Percentiles rank a stretch among this genome's conserved stretches.
phyloP scores from a whole-genome alignment of 2,888 invertebrate genomes.

The Limenitis camilla region DNA sequence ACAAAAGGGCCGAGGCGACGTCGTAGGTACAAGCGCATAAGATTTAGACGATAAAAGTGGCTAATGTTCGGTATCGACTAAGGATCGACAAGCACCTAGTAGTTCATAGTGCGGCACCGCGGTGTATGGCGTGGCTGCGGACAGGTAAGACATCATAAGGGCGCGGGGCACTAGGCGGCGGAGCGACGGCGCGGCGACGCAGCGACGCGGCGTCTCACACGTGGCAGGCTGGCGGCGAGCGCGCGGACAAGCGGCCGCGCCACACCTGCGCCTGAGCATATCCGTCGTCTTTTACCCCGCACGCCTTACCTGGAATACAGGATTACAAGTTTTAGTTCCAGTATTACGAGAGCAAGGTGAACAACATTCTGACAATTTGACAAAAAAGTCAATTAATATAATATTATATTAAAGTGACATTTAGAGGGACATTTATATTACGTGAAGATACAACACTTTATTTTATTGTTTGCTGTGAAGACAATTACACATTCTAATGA shows the following conservation, averaged over 20 bases:
- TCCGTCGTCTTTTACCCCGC: conserved; percentile 34
- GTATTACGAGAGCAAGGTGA: too few relatives aligned
- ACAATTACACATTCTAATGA: conserved; percentile 11
- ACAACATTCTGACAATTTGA: too few relatives aligned
- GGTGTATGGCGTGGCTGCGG: conserved; percentile 1
- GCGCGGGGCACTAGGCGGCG: conserved; percentile 6
- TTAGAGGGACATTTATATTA: too few relatives aligned
- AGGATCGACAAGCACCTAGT: conserved; percentile 22
- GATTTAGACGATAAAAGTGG: conserved; percentile 25
- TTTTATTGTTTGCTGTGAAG: background rate
- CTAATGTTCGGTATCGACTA: conserved; percentile 19
- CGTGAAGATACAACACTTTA: background rate
- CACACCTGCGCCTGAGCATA: conserved; percentile 42
- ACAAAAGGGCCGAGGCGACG: conserved; percentile 44
- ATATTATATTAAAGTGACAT: too few relatives aligned
- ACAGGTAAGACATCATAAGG: background rate
- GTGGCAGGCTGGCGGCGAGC: conserved; percentile 58
- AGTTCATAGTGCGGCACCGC: conserved; percentile 17
- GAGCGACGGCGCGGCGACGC: conserved; percentile 26
- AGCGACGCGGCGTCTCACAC: conserved; percentile 41
- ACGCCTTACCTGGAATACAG: conserved; percentile 53
- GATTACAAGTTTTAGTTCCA: background rate
- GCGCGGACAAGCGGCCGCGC: conserved; percentile 57
- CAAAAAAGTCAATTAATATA: too few relatives aligned
- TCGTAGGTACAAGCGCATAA: conserved; percentile 48